These are phyloP conservation scores for Psophia crepitans DNA, from an alignment of 2,113 vertebrate species.

Conservation along the genomic window DNA sequence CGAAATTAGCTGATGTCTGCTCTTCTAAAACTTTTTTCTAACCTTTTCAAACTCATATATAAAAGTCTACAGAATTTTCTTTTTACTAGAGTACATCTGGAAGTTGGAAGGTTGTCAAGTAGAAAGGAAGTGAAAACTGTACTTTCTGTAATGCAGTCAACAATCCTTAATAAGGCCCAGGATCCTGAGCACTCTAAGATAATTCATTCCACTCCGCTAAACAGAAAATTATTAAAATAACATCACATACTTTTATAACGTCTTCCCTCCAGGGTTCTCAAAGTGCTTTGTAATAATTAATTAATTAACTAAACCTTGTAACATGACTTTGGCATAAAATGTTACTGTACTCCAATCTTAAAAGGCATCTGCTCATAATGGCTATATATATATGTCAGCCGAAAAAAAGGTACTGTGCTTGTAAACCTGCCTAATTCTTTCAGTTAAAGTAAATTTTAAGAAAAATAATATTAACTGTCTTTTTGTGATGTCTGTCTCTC, in stretches of 20 bases:
- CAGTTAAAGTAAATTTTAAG: background rate
- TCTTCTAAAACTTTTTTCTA: background rate
- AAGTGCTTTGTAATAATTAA: conserved; percentile 54
- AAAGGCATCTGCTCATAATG: conserved; percentile 4
- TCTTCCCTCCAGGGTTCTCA: conserved; percentile 30
- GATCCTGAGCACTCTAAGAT: background rate
- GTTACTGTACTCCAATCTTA: background rate
- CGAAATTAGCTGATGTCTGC: background rate
- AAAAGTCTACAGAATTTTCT: background rate
- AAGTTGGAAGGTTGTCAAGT: background rate
- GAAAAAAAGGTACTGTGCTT: background rate
- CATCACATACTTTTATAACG: conserved; percentile 3
- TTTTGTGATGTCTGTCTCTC: background rate
- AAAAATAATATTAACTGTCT: background rate
- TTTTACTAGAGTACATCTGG: background rate
- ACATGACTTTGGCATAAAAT: conserved; percentile 24
- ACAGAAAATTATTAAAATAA: conserved; percentile 52
- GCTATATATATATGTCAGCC: background rate
- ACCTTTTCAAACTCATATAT: background rate
- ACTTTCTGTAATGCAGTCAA: conserved; percentile 11
- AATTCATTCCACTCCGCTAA: conserved; percentile 25
- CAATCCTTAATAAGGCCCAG: conserved; percentile 27
- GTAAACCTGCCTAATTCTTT: background rate
- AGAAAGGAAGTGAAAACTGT: background rate
- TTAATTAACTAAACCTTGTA: conserved; percentile 40